Conservation (phyloP, 2,888 invertebrate genomes). For the Drosophila villosipedis region DNA sequence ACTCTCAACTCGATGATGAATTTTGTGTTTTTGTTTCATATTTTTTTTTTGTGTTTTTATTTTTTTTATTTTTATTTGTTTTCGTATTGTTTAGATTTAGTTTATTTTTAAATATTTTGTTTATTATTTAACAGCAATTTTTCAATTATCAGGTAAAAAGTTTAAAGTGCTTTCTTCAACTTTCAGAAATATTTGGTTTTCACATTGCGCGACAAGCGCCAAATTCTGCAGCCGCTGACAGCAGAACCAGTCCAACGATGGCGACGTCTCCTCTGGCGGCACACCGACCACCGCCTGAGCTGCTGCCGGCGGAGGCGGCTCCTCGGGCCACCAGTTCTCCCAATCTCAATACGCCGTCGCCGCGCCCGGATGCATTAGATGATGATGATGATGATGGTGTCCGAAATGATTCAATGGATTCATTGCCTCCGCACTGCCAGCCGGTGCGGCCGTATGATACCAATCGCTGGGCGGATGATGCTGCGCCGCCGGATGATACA, state of each 20-base stretch:
- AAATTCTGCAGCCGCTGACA: conserved; percentile 72
- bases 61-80: conserved; percentile 3
- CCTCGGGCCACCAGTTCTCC: conserved; percentile 77
- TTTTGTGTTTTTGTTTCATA: conserved; percentile 18
- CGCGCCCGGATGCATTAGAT: conserved; percentile 89
- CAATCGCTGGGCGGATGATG: conserved; percentile 85
- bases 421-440: conserved; percentile 84
- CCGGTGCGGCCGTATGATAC: conserved; percentile 85
- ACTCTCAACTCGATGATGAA: conserved; percentile 49
- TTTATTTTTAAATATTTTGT: conserved; percentile 26
- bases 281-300: conserved; percentile 20
- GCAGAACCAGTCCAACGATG: conserved; percentile 71
- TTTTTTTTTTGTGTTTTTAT: conserved; percentile 20
- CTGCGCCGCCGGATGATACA: conserved; percentile 85
- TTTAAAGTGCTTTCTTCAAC: conserved; percentile 76
- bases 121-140: conserved; percentile 73
- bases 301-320: conserved; percentile 47
- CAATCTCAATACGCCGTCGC: conserved; percentile 91
- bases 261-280: conserved; percentile 52
- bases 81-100: conserved; percentile 17
- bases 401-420: conserved; percentile 86
- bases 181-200: conserved; percentile 81
- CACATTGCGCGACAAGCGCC: conserved; percentile 76
- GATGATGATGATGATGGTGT: conserved; percentile 88
- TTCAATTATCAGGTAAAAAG: conserved; percentile 81